Conservation (phyloP, 2,797 vertebrate species). For the Philypnodon macrostomus region DNA sequence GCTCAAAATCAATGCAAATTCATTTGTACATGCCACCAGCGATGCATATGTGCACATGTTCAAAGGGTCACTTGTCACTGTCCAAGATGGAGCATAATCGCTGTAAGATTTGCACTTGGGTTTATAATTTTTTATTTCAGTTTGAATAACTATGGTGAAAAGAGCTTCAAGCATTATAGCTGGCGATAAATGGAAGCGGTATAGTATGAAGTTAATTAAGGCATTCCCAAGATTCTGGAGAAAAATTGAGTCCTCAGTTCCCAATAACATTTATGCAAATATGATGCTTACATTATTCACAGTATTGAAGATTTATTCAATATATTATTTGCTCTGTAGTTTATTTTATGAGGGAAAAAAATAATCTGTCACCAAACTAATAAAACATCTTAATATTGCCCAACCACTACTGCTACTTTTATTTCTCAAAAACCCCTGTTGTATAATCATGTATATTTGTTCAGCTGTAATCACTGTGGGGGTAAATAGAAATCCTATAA, state of each 20-base stretch:
- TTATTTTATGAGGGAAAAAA: too few relatives aligned
- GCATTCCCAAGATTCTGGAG: not conserved
- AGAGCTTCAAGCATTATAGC: not conserved
- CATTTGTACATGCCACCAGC: not conserved
- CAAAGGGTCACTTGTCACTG: not conserved
- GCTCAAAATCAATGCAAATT: conserved; percentile 7
- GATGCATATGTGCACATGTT: not conserved
- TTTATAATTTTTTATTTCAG: conserved; percentile 36
- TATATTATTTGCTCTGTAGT: too few relatives aligned
- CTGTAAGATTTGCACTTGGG: conserved; percentile 25
- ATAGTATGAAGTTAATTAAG: not conserved
- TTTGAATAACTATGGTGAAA: conserved; percentile 32
- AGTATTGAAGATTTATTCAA: too few relatives aligned
- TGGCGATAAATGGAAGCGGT: not conserved
- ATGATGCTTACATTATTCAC: not conserved
- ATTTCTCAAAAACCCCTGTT: conserved; percentile 13
- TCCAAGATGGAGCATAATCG: conserved; percentile 25
- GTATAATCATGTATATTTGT: conserved; percentile 35
- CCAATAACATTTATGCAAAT: not conserved
- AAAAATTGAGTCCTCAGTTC: not conserved
- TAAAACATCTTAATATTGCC: too few relatives aligned
- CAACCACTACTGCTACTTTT: too few relatives aligned
- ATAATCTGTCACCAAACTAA: conserved; percentile 3
- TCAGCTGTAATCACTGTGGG: conserved; percentile 41
- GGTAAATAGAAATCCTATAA: conserved; percentile 30